Evolutionary conservation across 92 coral and sea anemone genomes (phyloP), one percentile per base, ranked within the genome.

Genomic region (Palythoa grandiflora): DNA sequence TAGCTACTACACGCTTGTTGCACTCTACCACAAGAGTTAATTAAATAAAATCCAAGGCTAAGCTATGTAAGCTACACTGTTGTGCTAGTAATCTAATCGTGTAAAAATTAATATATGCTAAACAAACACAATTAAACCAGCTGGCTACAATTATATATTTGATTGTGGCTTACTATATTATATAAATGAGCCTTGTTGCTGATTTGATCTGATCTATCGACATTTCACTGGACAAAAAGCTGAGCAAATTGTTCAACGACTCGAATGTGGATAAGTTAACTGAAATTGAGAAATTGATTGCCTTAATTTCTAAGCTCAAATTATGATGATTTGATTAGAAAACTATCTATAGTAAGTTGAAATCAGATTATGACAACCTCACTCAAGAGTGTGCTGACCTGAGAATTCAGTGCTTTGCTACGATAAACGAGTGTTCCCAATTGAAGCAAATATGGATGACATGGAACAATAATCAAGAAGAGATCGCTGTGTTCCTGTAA

Each of bases 401-500:
- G 71, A 66, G 71, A 66, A n/a, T 66, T n/a, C 38, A 66, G 36
- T 66, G 71, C 37, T 66, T 66, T 4, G 71, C 71, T 66, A 6
- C 19, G 71, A 17, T 10, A 66, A 66, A 66, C 39, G 14, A 66
- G 72, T 3, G 5, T 70, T 70, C 48, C 40, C 74, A 70, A 70
- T 68, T 28, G 44, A 36, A 70, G 74, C 48, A 28, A 70, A 70
- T 37, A 70, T 70, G 15, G 9, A 70, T 70, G 17, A 36, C n/a
- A 35, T 70, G 74, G 74, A 74, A 39, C 78, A 74, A 39, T 74
- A 74, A 35, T 40, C 78, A 14, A 74, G 78, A 74, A 74, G 78
- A 74, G 78, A 2, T 44, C 57, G 35, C 16, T 55, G 55, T 74
- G 54, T 74, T 74, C 57, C 78, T 39, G 54, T 40, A 74, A 39